phyloP scores from a whole-genome alignment of 2,113 vertebrate genomes.

The Bathybates hornii region DNA sequence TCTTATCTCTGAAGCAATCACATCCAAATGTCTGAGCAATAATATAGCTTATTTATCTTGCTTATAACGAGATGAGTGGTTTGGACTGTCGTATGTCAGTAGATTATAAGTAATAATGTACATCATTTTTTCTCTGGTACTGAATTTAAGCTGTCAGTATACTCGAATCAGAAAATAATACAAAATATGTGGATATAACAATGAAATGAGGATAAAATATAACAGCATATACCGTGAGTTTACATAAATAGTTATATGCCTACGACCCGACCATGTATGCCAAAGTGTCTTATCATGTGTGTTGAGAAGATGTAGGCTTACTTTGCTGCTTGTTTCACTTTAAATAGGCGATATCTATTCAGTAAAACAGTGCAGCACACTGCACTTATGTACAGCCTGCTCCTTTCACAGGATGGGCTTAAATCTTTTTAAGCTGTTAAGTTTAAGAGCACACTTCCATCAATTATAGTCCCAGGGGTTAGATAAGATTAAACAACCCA shows the following conservation, averaged over 20 bases:
- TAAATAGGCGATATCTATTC: not conserved
- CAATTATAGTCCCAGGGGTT: conserved; percentile 13
- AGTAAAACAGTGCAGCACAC: not conserved
- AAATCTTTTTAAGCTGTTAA: conserved; percentile 1
- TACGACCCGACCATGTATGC: not conserved
- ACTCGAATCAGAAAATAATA: not conserved
- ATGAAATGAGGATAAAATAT: not conserved
- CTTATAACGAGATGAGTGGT: not conserved
- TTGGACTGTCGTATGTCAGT: not conserved
- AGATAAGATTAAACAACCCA: conserved; percentile 29
- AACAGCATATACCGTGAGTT: not conserved
- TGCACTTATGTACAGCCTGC: not conserved
- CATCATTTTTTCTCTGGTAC: not conserved
- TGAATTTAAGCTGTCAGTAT: not conserved
- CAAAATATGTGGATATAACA: not conserved
- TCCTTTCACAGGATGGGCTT: not conserved
- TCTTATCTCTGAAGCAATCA: not conserved
- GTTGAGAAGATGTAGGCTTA: not conserved
- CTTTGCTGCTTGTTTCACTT: not conserved
- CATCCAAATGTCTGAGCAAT: not conserved
- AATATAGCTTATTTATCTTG: not conserved
- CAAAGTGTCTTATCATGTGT: not conserved
- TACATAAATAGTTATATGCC: not conserved
- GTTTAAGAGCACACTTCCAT: conserved; percentile 13
- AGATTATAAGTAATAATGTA: not conserved